Conservation (phyloP, 2,888 invertebrate genomes). For the Mamestra brassicae region DNA sequence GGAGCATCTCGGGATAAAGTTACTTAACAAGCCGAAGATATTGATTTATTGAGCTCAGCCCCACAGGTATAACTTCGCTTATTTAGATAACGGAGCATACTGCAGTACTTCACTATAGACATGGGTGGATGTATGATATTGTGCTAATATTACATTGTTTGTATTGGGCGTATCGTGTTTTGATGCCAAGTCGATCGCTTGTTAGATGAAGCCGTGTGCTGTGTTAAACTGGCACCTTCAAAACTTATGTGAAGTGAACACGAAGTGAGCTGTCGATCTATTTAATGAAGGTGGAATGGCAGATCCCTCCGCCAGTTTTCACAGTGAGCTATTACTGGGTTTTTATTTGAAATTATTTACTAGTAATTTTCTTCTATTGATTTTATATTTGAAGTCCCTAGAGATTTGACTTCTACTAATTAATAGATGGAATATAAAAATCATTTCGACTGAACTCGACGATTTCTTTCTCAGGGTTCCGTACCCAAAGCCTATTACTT, state of each 20-base stretch:
- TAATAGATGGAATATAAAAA: too few relatives aligned
- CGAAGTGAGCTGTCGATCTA: too few relatives aligned
- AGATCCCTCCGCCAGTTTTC: too few relatives aligned
- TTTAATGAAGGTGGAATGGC: too few relatives aligned
- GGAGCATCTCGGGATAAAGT: conserved; percentile 84
- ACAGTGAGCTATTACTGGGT: too few relatives aligned
- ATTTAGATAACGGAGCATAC: conserved; percentile 62
- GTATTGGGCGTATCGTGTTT: conserved; percentile 24
- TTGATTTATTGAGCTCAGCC: conserved; percentile 83
- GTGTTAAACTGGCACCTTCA: neutral
- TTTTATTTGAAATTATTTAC: too few relatives aligned
- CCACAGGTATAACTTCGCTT: conserved; percentile 78
- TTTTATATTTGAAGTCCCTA: too few relatives aligned
- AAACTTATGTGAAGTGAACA: too few relatives aligned
- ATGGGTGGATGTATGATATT: conserved; percentile 2
- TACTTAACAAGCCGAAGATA: conserved; percentile 84
- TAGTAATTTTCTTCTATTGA: too few relatives aligned
- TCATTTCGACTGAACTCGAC: too few relatives aligned
- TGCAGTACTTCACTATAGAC: neutral
- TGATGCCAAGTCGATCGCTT: conserved; percentile 5
- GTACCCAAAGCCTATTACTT: too few relatives aligned
- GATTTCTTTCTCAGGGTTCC: neutral
- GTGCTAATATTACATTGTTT: conserved; percentile 37
- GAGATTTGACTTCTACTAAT: too few relatives aligned
- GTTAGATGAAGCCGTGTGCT: neutral